A percentile compares a stretch with the other conserved stretches of the same genome.
Evolutionary conservation across 2,113 vertebrate genomes (phyloP).

Genomic region (Addax nasomaculatus): DNA sequence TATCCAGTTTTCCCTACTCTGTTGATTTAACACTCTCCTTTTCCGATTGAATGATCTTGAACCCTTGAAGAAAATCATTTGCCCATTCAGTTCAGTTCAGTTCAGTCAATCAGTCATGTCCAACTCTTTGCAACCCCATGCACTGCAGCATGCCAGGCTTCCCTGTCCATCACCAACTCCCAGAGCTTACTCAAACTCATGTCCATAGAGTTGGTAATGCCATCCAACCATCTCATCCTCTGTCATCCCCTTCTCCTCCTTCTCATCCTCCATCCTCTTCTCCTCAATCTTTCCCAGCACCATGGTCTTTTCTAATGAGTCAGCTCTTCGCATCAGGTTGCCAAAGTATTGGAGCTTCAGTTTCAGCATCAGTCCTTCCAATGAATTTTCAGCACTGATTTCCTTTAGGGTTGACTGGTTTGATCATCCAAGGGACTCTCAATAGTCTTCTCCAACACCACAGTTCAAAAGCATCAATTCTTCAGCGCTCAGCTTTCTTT

Average conservation of each 20-base stretch:
- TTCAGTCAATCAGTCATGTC: neutral
- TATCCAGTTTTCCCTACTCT: neutral
- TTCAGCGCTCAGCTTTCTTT: rapidly evolving
- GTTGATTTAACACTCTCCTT: neutral
- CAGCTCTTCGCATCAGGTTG: neutral
- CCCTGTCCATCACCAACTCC: neutral
- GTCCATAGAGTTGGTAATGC: neutral
- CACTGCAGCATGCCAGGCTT: neutral
- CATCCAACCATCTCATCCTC: neutral
- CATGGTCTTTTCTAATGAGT: neutral
- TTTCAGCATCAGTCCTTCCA: neutral
- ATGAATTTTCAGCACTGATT: neutral
- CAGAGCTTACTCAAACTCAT: neutral
- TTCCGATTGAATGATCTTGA: neutral
- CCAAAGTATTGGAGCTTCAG: neutral
- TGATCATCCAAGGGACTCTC: neutral
- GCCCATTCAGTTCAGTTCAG: neutral
- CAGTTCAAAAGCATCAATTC: neutral
- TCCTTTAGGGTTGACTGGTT: neutral
- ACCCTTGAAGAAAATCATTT: neutral
- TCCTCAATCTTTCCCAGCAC: neutral
- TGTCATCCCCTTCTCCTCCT: neutral
- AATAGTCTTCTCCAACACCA: neutral
- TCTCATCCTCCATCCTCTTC: neutral
- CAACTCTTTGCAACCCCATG: neutral